Base-by-base conservation (phyloP, 2,113 vertebrate species). In the Macaca nemestrina region DNA sequence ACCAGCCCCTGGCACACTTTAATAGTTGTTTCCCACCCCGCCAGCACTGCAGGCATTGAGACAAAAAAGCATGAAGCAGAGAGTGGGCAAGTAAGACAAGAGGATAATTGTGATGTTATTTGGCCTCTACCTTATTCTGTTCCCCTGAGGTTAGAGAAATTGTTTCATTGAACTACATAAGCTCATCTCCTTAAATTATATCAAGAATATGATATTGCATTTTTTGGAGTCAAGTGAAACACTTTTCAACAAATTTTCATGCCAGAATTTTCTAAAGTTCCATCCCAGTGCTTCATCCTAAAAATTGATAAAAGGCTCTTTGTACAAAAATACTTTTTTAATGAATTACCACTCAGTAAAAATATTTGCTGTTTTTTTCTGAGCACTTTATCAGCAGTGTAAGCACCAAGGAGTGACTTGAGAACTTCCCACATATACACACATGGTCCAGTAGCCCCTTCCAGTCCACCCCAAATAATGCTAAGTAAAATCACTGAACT, bases 201-300 rank as follows among this genome's bases (percentile, higher is more conserved):
- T 85, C 61, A 35, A 70, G 35, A 32, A 67, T 61, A 97, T 97
- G 55, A 95, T 32, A 82, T 2, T 94, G 78, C 27, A 11, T 76
- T 97, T 73, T 57, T 94, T 50, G 6, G 18, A 85, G 43, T 94
- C 72, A 61, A 96, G 18, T 55, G 38, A 93, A 87, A 52, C 30
- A 73, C 38, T 40, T 95, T 97, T 97, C 80, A 75, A 93, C n/a
- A 96, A 93, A 87, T 70, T 17, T 90, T 93, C 55, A 84, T 64
- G 82, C 83, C 84, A 76, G n/a, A 87, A 81, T 20, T 59, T 96
- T 78, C 78, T 96, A 86, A 97, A 93, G 13, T 59, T 85, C 57
- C n/a, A 88, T 59, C 35, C 55, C 13, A 90, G n/a, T 40, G 57
- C 43, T 92, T 80, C 18, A 93, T 93, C 92, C 61, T 95, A 92